Conservation (phyloP, 2,888 invertebrate species). For the Hirtodrosophila cameraria region DNA sequence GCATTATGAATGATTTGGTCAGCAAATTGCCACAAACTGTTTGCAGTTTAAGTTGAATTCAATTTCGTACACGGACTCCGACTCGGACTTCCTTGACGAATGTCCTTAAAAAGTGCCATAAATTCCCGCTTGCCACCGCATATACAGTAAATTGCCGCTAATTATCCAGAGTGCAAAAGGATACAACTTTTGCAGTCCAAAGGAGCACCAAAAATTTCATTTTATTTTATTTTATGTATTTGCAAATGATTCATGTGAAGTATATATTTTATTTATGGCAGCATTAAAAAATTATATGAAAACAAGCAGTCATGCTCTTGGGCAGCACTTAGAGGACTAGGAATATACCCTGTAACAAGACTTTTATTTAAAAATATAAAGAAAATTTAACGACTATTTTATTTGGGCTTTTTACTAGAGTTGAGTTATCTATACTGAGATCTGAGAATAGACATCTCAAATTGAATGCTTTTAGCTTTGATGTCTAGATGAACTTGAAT, state of each 20-base stretch:
- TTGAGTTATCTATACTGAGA: too few species aligned
- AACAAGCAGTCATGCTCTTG: not conserved
- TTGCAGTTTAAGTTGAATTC: conserved; percentile 69
- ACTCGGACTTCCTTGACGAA: conserved; percentile 49
- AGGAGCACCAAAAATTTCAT: not conserved
- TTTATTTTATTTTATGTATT: conserved; percentile 49
- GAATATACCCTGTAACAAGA: conserved; percentile 9
- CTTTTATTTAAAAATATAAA: too few species aligned
- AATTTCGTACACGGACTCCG: conserved; percentile 39
- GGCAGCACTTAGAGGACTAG: not conserved
- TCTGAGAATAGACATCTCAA: too few species aligned
- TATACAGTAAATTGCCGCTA: conserved; percentile 57
- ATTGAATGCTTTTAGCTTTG: too few species aligned
- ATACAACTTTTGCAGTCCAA: conserved; percentile 14
- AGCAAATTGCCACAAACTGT: conserved; percentile 63
- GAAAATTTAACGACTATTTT: too few species aligned
- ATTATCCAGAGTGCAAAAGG: conserved; percentile 66
- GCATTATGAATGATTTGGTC: conserved; percentile 75
- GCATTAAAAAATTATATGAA: conserved; percentile 12
- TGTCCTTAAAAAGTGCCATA: conserved; percentile 61
- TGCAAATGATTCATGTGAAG: conserved; percentile 65
- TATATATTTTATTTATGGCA: conserved; percentile 37
- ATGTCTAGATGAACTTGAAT: too few species aligned
- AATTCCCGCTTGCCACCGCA: conserved; percentile 38
- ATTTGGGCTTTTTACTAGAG: too few species aligned